Evolutionary conservation across 1,140 invertebrate genomes (phyloP), one percentile per base, ranked within the genome.

Genomic region (Lepidurus couesii): DNA sequence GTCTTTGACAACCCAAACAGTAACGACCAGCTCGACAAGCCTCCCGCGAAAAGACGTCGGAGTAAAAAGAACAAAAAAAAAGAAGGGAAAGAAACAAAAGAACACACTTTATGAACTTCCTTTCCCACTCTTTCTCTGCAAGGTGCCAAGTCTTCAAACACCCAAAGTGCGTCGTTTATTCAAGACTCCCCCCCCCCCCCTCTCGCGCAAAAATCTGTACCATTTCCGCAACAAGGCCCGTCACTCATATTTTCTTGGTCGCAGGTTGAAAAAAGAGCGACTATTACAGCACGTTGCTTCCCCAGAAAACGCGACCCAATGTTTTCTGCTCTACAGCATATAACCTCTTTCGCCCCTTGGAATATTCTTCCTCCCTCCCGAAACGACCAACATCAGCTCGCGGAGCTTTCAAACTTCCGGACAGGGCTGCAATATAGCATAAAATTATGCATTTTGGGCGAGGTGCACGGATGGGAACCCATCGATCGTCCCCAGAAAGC

Each of bases 391-490:
- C 53, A 65, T 65, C 9, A 65, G 53, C 53, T 65, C 53, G 34
- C 53, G 9, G 21, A 65, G 53, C 53, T 65, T 65, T 65, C 53
- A 65, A 65, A 65, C 53, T 65, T 65, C 53, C 53, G 53, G 53
- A 65, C 53, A 9, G 21, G 21, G 53, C 53, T 65, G 53, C 53
- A 65, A 65, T 65, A 65, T 65, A 65, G 16, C 53, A 65, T 65
- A 65, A 65, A 65, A 65, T 65, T 65, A 65, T 65, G 53, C 53
- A 65, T 65, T 65, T 65, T 65, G 53, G 53, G 53, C 53, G 53
- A 65, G 53, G 53, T 65, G 53, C 53, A 65, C 53, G 53, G 53
- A 65, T 16, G 53, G 53, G 53, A 65, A 65, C 53, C 53, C 53
- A 65, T 65, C 53, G 53, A 65, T 65, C 53, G 53, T 65, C 21